Base-by-base conservation (phyloP, 2,797 vertebrate species). In the Pteronotus mesoamericanus region DNA sequence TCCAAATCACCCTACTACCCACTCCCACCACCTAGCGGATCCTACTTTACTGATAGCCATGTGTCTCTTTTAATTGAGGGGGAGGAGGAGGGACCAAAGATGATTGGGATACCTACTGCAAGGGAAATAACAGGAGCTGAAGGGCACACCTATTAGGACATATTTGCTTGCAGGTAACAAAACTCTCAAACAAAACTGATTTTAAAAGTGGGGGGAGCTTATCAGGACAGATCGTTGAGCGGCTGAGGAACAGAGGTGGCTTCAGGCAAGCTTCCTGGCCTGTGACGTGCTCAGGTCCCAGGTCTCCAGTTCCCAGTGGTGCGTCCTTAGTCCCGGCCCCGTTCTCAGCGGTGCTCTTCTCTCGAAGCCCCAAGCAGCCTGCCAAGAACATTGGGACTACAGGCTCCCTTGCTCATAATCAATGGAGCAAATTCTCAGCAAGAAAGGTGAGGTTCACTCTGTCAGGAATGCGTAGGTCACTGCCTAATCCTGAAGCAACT, bases 1-100 rank as follows among this genome's bases (percentile, higher is more conserved):
- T 92, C 91, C 86, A 92, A 80, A 92, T 59, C 51, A 74, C 74
- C 37, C 74, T 55, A 15, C 53, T 12, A 46, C 64, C 34, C n/a
- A 46, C 4, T 79, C 46, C 66, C 48, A 42, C 22, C 24, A 48
- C 71, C 91, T 39, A 34, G 16, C 94, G 26, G 42, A 19, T 39
- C 74, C 48, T 80, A 68, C 44, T 71, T 46, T 46, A 42, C 64
- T n/a, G 2, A 6, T 77, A n/a, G 37, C 32, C 34, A 26, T 75
- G 59, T 53, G 53, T 29, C 44, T 84, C 72, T 46, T 64, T 83
- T 85, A 55, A 83, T 44, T 61, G 89, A 19, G 34, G 16, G 53
- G 9, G 24, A 5, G 0, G 22, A 9, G 26, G 19, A 26, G 59
- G 21, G 26, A 22, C 29, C 71, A 53, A 9, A 22, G 34, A 55